Evolutionary conservation across 2,797 vertebrate species (phyloP), one percentile per base, ranked within the genome.

Genomic region (Arnoldichthys spilopterus): DNA sequence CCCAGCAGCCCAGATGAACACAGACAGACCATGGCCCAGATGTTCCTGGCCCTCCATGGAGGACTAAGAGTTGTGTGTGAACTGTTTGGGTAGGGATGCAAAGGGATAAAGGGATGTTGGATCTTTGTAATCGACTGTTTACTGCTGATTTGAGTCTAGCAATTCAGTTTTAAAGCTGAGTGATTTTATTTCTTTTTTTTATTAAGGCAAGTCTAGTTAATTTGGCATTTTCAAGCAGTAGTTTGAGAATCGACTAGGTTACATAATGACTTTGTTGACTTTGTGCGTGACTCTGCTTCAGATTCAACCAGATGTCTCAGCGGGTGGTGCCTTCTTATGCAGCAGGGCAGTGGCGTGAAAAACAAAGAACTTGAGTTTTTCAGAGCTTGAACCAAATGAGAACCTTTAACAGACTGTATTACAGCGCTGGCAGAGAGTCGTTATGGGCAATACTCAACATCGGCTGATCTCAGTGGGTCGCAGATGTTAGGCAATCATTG

Each of bases 1-100:
- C 54, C 68, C 68, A 56, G 76, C 53, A 62, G 61, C 43, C 72
- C 70, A 78, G 80, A 58, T 37, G 74, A 82, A 80, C 82, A 80
- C 49, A 32, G 63, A 8, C 56, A 74, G 79, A 72, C 69, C 53
- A 59, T 32, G 80, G 79, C 74, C 74, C 78, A 82, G 77, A 77
- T 77, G 80, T 74, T 72, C n/a, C 56, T 22, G 12, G 15, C n/a
- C 40, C 40, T 28, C 68, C 24, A 45, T 26, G 18, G n/a, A 49
- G 62, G 16, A 24, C 6, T 59, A 47, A 72, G 76, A 68, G 61
- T 67, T 61, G 54, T 69, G 59, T 63, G 51, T 34, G 37, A 40
- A 9, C 34, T 37, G 24, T 26, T 24, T 49, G 49, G 53, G 62
- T 24, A 61, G 28, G 62, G 37, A 54, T 47, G 45, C 47, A 51